phyloP scores from a whole-genome alignment of 2,113 vertebrate genomes.

The Balaeniceps rex region DNA sequence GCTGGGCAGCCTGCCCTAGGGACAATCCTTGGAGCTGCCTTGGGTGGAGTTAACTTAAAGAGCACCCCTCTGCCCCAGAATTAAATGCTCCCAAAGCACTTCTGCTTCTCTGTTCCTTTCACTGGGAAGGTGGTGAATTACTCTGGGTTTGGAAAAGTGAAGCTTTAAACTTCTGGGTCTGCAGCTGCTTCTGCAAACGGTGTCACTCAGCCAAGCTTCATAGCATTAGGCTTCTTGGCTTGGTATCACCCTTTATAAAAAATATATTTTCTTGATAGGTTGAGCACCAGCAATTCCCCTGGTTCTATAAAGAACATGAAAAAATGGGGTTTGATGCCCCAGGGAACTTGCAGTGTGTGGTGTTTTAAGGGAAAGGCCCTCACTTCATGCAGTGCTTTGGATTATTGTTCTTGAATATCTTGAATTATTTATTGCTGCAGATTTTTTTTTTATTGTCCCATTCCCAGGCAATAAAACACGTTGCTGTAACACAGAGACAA shows the following conservation, averaged over 20 bases:
- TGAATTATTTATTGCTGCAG: background rate
- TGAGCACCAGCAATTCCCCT: background rate
- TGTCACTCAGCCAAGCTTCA: background rate
- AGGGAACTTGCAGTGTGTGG: background rate
- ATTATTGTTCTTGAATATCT: slow-evolving; percentile 16
- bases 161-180: background rate
- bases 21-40: background rate
- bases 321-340: background rate
- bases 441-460: background rate
- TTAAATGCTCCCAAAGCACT: background rate
- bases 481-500: background rate
- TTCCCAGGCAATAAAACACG: slow-evolving; percentile 43
- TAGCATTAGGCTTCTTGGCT: background rate
- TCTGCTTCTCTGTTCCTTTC: background rate
- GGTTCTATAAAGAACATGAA: background rate
- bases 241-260: background rate
- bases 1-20: background rate
- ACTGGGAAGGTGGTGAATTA: background rate
- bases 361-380: background rate
- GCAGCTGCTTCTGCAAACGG: background rate
- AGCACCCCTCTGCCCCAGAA: background rate
- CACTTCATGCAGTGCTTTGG: background rate
- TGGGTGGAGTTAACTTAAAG: background rate
- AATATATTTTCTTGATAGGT: background rate
- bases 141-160: background rate